Base-by-base conservation (phyloP, 2,888 invertebrate species). In the Melinaea menophilus region DNA sequence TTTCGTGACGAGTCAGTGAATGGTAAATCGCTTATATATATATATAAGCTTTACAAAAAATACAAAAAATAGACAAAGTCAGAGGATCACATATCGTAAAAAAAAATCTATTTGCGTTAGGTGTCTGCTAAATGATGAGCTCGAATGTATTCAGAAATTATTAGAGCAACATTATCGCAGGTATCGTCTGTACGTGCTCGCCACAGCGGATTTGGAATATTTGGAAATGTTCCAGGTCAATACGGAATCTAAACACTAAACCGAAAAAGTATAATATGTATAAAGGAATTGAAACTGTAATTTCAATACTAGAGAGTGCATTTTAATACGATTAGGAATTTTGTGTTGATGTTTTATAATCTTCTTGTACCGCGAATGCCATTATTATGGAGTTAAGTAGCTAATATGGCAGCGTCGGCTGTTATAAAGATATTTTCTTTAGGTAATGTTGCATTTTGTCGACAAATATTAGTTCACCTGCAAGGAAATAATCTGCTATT, bases 171-270 rank as follows among this genome's bases (percentile, higher is more conserved):
- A 69, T 65, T 70, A 67, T 67, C 63, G 57, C 63, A 65, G 65
- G 66, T 67, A 68, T 68, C 65, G 65, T 58, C 64, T 68, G 58
- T 65, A 62, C 22, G 22, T 22, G 22, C 22, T 22, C 22, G 22
- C 22, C 0, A 0, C 56, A 70, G 69, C 66, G 64, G 67, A 68
- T 65, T 71, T 68, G 65, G 62, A 68, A 64, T 68, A 67, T 71
- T 75, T 75, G 75, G 75, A 74, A 60, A 59, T 63, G 61, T 71
- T 75, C 75, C 74, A 74, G 70, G 65, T 67, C 57, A 56, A 58
- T 62, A 67, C 65, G 64, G 57, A 48, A 61, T 55, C 55, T 45
- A 56, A 58, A 60, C 45, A 63, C 13, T 62, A 55, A 34, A 31
- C 55, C 5, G 46, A 59, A 61, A 41, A 12, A 33, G 7, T 46